Percentiles rank a stretch among this genome's conserved stretches.
These are phyloP conservation scores for Drosophila murphyi DNA, from an alignment of 1,140 invertebrate species.

Conservation along the genomic window DNA sequence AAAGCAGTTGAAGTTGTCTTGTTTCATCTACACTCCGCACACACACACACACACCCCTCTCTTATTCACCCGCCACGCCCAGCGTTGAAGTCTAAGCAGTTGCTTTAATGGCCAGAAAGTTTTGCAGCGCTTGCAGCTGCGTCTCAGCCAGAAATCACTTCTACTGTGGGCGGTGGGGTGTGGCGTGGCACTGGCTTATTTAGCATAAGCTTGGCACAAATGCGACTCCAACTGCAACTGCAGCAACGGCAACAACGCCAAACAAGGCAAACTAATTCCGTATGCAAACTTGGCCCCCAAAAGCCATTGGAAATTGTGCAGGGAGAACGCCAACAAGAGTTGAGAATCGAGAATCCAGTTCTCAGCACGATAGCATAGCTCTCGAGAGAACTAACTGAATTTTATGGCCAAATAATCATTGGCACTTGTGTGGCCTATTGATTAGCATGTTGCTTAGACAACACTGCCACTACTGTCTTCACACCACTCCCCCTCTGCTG, in stretches of 20 bases:
- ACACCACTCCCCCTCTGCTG: not conserved
- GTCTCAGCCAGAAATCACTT: slow-evolving; percentile 35
- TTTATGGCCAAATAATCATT: slow-evolving; percentile 82
- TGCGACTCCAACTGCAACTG: slow-evolving; percentile 35
- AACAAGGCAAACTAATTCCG: slow-evolving; percentile 52
- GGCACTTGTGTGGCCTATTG: slow-evolving; percentile 79
- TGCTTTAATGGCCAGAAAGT: slow-evolving; percentile 69
- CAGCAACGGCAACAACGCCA: slow-evolving; percentile 31
- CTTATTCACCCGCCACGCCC: not conserved
- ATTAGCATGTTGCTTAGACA: slow-evolving; percentile 68
- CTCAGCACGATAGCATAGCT: slow-evolving; percentile 12
- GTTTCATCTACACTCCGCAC: not conserved
- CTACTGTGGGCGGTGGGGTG: slow-evolving; percentile 24
- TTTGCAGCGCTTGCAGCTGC: slow-evolving; percentile 52
- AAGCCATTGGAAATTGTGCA: slow-evolving; percentile 69
- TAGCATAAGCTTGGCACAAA: slow-evolving; percentile 66
- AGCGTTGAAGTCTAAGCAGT: slow-evolving; percentile 25
- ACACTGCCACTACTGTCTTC: not conserved
- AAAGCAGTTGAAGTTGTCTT: slow-evolving; percentile 48
- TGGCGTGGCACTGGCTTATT: slow-evolving; percentile 67
- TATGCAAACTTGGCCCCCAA: slow-evolving; percentile 62
- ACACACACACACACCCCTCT: not conserved
- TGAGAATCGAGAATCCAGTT: slow-evolving; percentile 31
- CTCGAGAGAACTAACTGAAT: slow-evolving; percentile 72
- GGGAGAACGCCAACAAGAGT: slow-evolving; percentile 13